Evolutionary conservation across 1,140 invertebrate genomes (phyloP).

Genomic region (Aporrectodea caliginosa): DNA sequence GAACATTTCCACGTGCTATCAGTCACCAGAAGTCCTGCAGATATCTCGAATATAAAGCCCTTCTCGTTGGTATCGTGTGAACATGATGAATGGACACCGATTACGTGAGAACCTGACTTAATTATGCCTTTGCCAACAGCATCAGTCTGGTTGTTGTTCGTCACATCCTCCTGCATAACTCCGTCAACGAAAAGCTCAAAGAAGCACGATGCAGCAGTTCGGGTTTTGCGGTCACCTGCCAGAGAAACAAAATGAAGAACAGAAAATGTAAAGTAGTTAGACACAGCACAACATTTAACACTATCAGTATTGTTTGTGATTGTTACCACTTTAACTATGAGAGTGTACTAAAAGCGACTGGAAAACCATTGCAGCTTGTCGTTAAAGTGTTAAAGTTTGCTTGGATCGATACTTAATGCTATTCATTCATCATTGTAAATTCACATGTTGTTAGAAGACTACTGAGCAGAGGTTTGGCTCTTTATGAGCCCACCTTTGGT

Average conservation of each 20-base stretch:
- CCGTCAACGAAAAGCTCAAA: not conserved
- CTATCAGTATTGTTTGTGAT: too few relatives aligned
- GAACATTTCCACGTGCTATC: not conserved
- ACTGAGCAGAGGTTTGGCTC: too few relatives aligned
- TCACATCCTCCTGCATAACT: not conserved
- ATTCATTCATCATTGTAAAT: too few relatives aligned
- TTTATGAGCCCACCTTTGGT: too few relatives aligned
- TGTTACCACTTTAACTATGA: too few relatives aligned
- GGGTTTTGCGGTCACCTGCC: not conserved
- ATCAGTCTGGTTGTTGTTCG: not conserved
- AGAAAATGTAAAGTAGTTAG: too few relatives aligned
- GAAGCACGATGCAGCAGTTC: not conserved
- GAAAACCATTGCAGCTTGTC: too few relatives aligned
- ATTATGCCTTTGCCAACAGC: not conserved
- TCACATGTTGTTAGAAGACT: too few relatives aligned
- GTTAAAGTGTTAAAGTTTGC: too few relatives aligned
- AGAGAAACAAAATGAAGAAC: not conserved
- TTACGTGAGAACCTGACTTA: not conserved
- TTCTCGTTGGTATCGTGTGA: not conserved
- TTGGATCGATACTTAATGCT: too few relatives aligned
- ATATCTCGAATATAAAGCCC: not conserved
- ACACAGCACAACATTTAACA: too few relatives aligned
- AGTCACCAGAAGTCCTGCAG: not conserved
- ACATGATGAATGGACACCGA: not conserved
- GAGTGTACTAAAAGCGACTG: too few relatives aligned